These are phyloP conservation scores for Ataeniobius toweri DNA, from an alignment of 2,797 vertebrate genomes.

Conservation along the genomic window DNA sequence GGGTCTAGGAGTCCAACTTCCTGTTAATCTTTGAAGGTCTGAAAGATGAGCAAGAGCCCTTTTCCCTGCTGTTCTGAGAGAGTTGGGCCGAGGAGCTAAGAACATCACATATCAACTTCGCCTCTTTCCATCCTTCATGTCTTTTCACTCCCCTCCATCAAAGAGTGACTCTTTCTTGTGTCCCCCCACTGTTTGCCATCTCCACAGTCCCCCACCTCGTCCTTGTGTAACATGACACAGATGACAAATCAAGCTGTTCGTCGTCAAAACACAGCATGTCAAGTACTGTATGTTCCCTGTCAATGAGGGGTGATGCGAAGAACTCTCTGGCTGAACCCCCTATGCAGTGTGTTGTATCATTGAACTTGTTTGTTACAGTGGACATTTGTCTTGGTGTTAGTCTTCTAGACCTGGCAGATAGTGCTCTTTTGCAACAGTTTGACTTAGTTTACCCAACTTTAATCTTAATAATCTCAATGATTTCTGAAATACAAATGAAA, in stretches of 20 bases:
- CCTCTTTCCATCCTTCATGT: not conserved
- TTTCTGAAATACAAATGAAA: not conserved
- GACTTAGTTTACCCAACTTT: not conserved
- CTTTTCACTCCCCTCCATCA: constrained; percentile 6
- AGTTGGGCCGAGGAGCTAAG: not conserved
- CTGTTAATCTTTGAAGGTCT: constrained; percentile 30
- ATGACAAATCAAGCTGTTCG: constrained; percentile 67
- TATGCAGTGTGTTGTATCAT: not conserved
- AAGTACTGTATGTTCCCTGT: constrained; percentile 33
- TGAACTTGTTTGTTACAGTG: not conserved
- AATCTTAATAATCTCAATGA: not conserved
- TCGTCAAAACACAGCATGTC: constrained; percentile 39
- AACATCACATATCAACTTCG: not conserved
- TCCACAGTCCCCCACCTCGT: constrained; percentile 15
- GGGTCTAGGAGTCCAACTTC: constrained; percentile 44
- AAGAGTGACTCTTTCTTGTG: constrained; percentile 9
- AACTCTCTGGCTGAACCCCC: constrained; percentile 38
- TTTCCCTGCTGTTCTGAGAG: constrained; percentile 15
- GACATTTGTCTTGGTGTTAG: not conserved
- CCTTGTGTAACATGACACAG: constrained; percentile 33
- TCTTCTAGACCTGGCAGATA: not conserved
- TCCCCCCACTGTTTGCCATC: not conserved
- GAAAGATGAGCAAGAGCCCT: constrained; percentile 33
- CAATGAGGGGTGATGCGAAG: constrained; percentile 39
- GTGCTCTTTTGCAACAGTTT: not conserved